Evolutionary conservation across 2,888 invertebrate genomes (phyloP), one percentile per base, ranked within the genome.

Genomic region (Deroplatys truncata): DNA sequence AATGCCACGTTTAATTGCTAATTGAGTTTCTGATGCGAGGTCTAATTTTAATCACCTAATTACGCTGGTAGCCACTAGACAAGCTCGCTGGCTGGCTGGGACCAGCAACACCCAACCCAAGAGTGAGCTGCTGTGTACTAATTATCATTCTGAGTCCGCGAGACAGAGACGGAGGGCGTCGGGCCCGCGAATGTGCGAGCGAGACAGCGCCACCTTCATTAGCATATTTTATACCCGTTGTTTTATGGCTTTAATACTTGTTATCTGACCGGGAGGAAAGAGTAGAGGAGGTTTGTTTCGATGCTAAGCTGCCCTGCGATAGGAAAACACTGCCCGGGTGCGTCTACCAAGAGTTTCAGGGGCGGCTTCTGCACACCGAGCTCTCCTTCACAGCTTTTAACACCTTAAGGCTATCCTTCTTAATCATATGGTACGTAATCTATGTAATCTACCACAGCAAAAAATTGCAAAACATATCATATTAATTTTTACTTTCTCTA

Each of bases 31-130:
- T 94, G 94, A 94, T 94, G 94, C 94, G 94, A 94, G 94, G 94
- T 94, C 94, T 94, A 94, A 94, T 94, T 94, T 94, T 94, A 94
- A 94, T 94, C 94, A 94, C 94, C 94, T 94, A 94, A 94, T 94
- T 94, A 94, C 90, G 90, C 85, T 84, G 90, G 84, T 87, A 86
- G 89, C 90, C 88, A 86, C 87, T 86, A 89, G 90, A 90, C 90
- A 86, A 82, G 28, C 56, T 72, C 56, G 25, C 56, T 72, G 56
- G 56, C 56, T 72, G 56, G 56, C 25, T 72, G 56, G 56, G 20
- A 72, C 56, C 56, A 72, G 56, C 56, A 72, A 72, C 56, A 72
- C 56, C 56, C 56, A 72, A 72, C 56, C 86, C 84, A 29, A 43
- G 88, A 88, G 56, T 28, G 49, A 35, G 88, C 88, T 85, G 56